These are phyloP conservation scores for Phaethornis superciliosus DNA, from an alignment of 2,113 vertebrate species.

Conservation along the genomic window DNA sequence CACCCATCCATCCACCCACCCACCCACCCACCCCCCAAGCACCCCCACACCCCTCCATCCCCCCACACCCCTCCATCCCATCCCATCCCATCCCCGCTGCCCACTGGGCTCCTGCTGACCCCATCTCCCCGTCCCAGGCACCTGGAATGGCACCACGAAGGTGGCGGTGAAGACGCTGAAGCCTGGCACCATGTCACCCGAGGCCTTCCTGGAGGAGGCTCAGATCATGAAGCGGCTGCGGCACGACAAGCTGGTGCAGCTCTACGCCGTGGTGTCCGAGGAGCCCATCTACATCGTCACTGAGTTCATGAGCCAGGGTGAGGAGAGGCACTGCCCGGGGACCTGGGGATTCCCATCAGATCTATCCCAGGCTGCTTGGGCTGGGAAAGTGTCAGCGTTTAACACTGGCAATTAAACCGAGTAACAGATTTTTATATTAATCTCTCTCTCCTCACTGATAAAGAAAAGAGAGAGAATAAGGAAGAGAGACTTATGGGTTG, in stretches of 20 bases:
- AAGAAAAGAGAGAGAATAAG: no score
- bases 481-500: no score
- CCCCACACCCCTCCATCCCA: fast-evolving
- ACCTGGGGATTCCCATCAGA: no score
- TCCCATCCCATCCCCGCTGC: neutral
- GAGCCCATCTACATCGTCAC: conserved; percentile 99
- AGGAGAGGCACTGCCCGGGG: neutral
- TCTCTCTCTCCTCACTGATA: no score
- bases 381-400: no score
- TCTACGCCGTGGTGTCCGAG: conserved; percentile 95
- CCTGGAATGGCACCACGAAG: conserved; percentile 95
- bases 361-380: no score
- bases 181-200: conserved; percentile 95
- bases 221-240: conserved; percentile 98
- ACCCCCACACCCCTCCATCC: neutral
- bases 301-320: conserved; percentile 95
- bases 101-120: neutral
- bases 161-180: conserved; percentile 98
- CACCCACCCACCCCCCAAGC: neutral
- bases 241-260: conserved; percentile 97
- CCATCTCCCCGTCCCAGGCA: conserved; percentile 77
- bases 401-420: no score
- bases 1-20: neutral
- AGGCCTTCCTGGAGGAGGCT: conserved; percentile 96
- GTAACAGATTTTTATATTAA: no score